Base-by-base conservation (phyloP, 2,113 vertebrate genomes). In the Sula dactylatra region DNA sequence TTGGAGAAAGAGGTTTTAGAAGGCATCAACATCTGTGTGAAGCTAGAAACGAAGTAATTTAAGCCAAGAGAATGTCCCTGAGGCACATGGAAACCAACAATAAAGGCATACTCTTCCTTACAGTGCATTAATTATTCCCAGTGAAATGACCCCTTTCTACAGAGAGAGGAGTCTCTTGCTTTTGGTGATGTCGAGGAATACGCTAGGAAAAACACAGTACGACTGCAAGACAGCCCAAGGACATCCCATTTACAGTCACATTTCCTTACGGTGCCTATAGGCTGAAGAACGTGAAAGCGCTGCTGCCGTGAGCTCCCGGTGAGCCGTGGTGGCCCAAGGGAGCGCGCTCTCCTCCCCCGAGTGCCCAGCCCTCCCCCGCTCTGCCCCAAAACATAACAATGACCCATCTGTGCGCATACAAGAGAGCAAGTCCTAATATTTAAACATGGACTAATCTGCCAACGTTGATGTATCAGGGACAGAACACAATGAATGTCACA, bases 381-480 rank as follows among this genome's bases (percentile, higher is more conserved):
- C 86, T 96, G 96, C 88, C 94, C 86, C 74, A 79, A 90, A 96
- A 88, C 84, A 97, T 80, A 98, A 98, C 96, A 98, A 96, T 96
- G 94, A 73, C 59, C 77, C 93, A 90, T 98, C 93, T 98, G 97
- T 98, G 95, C 67, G 82, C 91, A 94, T 86, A 87, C 87, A 91
- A 97, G 89, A 71, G 52, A 80, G 94, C 80, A 86, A 95, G 71
- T 97, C 93, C 93, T 80, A 91, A 92, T 91, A 90, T 96, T 97
- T 91, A 97, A 97, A 96, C 77, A 95, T 21, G 82, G 86, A 66
- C 89, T 97, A 87, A 95, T 97, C 94, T 96, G 88, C 90, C 95
- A 82, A 70, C 10, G 34, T 59, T 82, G 70, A 78, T 93, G 92
- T 93, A 90, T 86, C 86, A 92, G 73, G 93, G 97, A 94, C 91